Percentiles rank a stretch among this genome's conserved stretches.
These are phyloP conservation scores for Cheilosia grossa DNA, from an alignment of 2,888 invertebrate species.

Conservation along the genomic window DNA sequence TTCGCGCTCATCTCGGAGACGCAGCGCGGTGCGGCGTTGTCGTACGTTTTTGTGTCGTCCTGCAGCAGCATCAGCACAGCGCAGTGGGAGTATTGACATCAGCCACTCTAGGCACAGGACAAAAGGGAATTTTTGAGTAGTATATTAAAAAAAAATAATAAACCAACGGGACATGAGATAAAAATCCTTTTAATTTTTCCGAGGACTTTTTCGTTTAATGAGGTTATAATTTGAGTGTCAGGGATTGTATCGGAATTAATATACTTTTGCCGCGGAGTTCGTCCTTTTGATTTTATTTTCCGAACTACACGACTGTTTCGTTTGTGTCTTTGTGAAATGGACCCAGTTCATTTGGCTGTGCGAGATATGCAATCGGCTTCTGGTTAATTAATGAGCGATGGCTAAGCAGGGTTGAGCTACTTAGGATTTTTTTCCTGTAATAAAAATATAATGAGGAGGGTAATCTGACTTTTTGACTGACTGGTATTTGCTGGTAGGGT, in stretches of 20 bases:
- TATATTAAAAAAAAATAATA: slow-evolving; percentile 33
- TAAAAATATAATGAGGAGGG: neutral
- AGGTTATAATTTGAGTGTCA: slow-evolving; percentile 75
- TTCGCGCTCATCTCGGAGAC: slow-evolving; percentile 28
- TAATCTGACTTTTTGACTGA: too few relatives aligned
- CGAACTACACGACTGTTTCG: neutral
- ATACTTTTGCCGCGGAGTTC: slow-evolving; percentile 48
- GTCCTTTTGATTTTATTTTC: slow-evolving; percentile 17
- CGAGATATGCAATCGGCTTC: slow-evolving; percentile 52
- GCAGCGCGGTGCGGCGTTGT: slow-evolving; percentile 19
- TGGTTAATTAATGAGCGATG: slow-evolving; percentile 51
- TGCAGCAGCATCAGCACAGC: slow-evolving; percentile 11
- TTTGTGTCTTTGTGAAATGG: slow-evolving; percentile 30
- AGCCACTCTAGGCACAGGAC: slow-evolving; percentile 46
- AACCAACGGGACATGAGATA: slow-evolving; percentile 61
- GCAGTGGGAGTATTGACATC: slow-evolving; percentile 54
- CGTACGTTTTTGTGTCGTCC: slow-evolving; percentile 4
- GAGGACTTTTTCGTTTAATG: slow-evolving; percentile 65
- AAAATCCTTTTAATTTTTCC: slow-evolving; percentile 71
- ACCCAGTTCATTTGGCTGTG: slow-evolving; percentile 59
- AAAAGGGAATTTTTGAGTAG: slow-evolving; percentile 73
- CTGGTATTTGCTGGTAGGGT: too few relatives aligned
- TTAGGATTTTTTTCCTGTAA: neutral
- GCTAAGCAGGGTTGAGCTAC: neutral
- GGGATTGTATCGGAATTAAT: slow-evolving; percentile 74